Conservation (phyloP, 2,113 vertebrate genomes). For the Bos indicus region DNA sequence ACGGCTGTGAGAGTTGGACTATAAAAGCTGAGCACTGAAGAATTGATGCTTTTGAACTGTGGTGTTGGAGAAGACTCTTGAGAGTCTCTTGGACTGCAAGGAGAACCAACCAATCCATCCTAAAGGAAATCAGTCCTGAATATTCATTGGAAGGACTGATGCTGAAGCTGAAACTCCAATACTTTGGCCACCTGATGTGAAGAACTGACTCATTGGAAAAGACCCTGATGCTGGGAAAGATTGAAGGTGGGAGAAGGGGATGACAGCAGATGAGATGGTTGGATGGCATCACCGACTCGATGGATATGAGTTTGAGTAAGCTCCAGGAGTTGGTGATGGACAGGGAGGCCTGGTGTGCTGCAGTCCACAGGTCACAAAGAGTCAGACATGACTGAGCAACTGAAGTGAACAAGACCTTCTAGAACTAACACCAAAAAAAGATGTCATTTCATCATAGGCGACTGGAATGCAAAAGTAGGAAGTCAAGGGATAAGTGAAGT, state of each 20-base stretch:
- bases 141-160: background rate
- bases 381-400: background rate
- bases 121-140: background rate
- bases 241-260: background rate
- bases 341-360: background rate
- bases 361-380: background rate
- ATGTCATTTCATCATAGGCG: background rate
- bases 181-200: rapidly evolving
- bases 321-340: background rate
- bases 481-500: background rate
- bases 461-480: background rate
- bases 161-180: background rate
- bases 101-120: background rate
- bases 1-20: background rate
- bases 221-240: background rate
- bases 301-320: background rate
- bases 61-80: background rate
- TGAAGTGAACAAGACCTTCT: background rate
- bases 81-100: background rate
- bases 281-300: background rate
- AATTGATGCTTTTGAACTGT: background rate
- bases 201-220: background rate
- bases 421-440: background rate
- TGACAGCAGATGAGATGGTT: background rate
- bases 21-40: background rate